phyloP scores from a whole-genome alignment of 2,113 vertebrate genomes.

The Phocoena sinus region DNA sequence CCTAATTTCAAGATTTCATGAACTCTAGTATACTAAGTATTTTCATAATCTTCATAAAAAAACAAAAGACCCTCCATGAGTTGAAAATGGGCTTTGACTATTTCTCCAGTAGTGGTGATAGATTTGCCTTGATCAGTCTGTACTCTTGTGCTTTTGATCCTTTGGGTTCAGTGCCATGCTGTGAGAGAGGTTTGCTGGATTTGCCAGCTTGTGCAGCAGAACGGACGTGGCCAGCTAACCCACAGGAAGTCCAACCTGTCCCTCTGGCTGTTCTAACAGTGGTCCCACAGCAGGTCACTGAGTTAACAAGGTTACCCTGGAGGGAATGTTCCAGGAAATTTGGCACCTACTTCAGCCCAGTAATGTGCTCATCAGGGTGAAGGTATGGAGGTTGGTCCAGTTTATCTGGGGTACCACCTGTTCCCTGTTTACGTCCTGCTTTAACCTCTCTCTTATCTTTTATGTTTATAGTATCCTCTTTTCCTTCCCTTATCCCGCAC shows the following conservation, averaged over 20 bases:
- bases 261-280: accelerated
- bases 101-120: not conserved
- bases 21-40: not conserved
- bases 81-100: not conserved
- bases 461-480: not conserved
- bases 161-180: not conserved
- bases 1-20: not conserved
- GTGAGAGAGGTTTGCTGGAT: not conserved
- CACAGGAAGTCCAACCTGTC: not conserved
- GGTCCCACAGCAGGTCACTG: no score
- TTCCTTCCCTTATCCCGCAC: not conserved
- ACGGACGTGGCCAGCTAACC: accelerated
- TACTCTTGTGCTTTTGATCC: accelerated
- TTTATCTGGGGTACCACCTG: not conserved
- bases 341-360: not conserved
- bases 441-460: not conserved
- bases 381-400: not conserved
- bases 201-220: not conserved
- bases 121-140: not conserved
- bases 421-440: not conserved
- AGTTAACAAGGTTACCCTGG: not conserved
- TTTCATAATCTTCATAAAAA: not conserved
- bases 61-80: not conserved
- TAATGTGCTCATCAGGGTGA: accelerated
- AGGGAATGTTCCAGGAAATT: accelerated